A percentile compares a stretch with the other conserved stretches of the same genome.
Evolutionary conservation across 2,888 invertebrate genomes (phyloP).

Genomic region (Drosophila nr. perissopoda): DNA sequence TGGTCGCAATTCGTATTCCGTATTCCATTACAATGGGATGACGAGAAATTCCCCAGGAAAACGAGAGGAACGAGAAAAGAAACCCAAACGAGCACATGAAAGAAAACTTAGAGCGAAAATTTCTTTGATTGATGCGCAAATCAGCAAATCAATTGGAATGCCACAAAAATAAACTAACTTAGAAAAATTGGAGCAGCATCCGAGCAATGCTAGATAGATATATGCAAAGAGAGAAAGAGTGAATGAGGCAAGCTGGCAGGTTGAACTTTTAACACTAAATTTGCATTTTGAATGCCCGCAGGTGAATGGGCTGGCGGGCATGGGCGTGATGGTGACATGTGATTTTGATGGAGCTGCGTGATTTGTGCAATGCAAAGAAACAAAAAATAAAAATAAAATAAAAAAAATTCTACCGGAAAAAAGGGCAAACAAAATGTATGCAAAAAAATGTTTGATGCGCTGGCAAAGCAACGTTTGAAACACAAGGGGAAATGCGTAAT

Average conservation of each 20-base stretch:
- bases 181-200: constrained; percentile 22
- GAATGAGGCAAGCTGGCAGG: constrained; percentile 16
- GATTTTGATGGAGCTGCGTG: constrained; percentile 46
- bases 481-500: background rate
- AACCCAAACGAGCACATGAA: constrained; percentile 38
- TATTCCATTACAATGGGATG: constrained; percentile 9
- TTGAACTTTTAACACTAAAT: constrained; percentile 57
- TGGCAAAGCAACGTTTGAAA: constrained; percentile 31
- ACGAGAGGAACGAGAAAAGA: constrained; percentile 6
- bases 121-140: constrained; percentile 70
- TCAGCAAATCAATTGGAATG: constrained; percentile 75
- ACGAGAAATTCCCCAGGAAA: constrained; percentile 3
- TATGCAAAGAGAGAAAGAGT: constrained; percentile 2
- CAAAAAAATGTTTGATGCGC: constrained; percentile 28
- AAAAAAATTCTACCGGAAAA: background rate
- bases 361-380: constrained; percentile 46
- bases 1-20: background rate
- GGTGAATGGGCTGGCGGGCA: constrained; percentile 18
- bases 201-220: constrained; percentile 2
- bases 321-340: constrained; percentile 38
- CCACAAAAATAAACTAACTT: constrained; percentile 51
- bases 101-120: constrained; percentile 55
- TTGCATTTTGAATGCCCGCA: constrained; percentile 64
- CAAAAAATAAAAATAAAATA: background rate
- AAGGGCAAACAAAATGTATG: constrained; percentile 34